phyloP scores from a whole-genome alignment of 2,888 invertebrate species.

The Xanthostigma xanthostigma region DNA sequence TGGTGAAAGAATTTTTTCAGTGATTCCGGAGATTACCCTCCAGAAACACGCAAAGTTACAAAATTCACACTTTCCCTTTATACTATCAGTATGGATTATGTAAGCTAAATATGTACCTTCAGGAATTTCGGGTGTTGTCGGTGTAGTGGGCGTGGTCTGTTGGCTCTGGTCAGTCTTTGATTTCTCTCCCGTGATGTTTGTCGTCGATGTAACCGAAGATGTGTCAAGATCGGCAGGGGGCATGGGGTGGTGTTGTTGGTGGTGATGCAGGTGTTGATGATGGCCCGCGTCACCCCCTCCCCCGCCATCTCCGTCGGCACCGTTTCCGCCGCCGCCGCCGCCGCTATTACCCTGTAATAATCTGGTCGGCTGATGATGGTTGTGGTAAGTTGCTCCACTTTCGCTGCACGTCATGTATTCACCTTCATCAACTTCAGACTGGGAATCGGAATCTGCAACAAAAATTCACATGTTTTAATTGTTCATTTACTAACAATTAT shows the following conservation, averaged over 20 bases:
- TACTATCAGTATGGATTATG: not conserved
- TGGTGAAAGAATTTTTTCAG: too few relatives aligned
- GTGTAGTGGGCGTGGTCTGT: constrained; percentile 30
- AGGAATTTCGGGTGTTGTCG: constrained; percentile 18
- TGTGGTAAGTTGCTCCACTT: too few relatives aligned
- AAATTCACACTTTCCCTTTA: too few relatives aligned
- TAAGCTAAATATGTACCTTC: constrained; percentile 1
- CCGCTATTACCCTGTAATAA: not conserved
- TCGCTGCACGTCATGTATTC: not conserved
- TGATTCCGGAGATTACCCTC: too few relatives aligned
- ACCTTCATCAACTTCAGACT: constrained; percentile 20
- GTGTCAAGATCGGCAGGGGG: too few relatives aligned
- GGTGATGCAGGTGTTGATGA: too few relatives aligned
- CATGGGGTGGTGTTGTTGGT: too few relatives aligned
- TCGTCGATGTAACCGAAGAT: not conserved
- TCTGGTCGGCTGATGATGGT: too few relatives aligned
- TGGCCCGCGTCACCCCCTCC: not conserved
- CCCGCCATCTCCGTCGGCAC: not conserved
- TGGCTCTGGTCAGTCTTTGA: constrained; percentile 31
- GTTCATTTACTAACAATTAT: too few relatives aligned
- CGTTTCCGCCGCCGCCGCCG: not conserved
- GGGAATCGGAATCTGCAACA: constrained; percentile 20
- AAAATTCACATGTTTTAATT: not conserved
- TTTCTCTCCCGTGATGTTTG: constrained; percentile 20
- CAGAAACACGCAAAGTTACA: too few relatives aligned